Conservation (phyloP, 2,888 invertebrate species). For the Catocala fraxini region DNA sequence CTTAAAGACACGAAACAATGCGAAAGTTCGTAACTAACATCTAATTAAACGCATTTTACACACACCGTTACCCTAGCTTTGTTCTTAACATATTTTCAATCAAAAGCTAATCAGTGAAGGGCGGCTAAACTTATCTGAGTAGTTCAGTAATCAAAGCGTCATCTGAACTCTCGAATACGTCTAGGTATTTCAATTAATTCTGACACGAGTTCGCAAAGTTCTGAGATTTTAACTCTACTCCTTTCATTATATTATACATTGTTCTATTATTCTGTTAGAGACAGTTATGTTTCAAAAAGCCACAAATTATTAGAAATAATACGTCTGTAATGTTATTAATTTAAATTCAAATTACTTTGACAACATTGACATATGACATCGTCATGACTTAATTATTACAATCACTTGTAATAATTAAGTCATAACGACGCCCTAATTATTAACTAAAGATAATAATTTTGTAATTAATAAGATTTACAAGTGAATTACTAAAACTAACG, state of each 20-base stretch:
- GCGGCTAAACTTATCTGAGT: constrained; percentile 17
- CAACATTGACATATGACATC: no score
- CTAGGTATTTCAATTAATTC: constrained; percentile 26
- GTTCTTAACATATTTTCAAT: constrained; percentile 17
- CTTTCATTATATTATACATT: constrained; percentile 2
- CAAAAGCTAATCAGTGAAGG: constrained; percentile 20
- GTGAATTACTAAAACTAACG: no score
- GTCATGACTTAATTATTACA: no score
- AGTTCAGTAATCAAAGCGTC: constrained; percentile 37
- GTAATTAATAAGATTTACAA: no score
- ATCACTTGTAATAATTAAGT: no score
- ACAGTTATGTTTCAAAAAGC: no score
- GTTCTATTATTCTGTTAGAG: constrained; percentile 8
- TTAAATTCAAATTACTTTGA: not conserved
- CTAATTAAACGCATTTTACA: constrained; percentile 26
- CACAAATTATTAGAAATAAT: not conserved
- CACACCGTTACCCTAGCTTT: not conserved
- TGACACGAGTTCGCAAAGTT: constrained; percentile 14
- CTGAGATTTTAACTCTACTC: constrained; percentile 3
- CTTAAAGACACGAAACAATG: not conserved
- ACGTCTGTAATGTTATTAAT: not conserved
- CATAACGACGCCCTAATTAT: no score
- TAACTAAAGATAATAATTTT: no score
- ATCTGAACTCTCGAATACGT: constrained; percentile 18
- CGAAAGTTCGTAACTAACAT: constrained; percentile 12